A percentile compares a stretch with the other conserved stretches of the same genome.
Evolutionary conservation across 1,140 invertebrate genomes (phyloP).

Genomic region (Caerostris darwini): DNA sequence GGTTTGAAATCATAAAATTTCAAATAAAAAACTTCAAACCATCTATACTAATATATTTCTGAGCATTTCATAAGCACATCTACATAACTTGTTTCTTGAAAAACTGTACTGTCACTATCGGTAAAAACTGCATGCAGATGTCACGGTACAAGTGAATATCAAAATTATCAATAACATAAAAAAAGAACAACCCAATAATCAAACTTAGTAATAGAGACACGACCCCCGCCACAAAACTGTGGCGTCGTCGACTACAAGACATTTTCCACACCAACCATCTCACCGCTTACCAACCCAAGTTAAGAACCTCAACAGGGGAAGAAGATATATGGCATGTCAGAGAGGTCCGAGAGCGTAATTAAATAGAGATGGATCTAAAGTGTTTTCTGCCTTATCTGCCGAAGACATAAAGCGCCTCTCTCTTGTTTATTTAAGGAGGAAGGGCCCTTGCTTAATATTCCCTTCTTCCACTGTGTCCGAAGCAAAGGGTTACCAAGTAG

Average conservation of each 20-base stretch:
- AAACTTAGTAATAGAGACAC: too few species aligned
- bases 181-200: too few species aligned
- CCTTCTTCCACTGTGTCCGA: neutral
- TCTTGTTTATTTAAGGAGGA: conserved; percentile 61
- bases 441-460: conserved; percentile 49
- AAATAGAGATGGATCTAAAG: conserved; percentile 74
- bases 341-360: conserved; percentile 71
- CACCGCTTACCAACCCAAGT: conserved; percentile 54
- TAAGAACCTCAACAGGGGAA: conserved; percentile 42
- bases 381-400: conserved; percentile 72
- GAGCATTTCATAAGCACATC: too few species aligned
- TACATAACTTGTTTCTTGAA: too few species aligned
- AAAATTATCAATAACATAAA: too few species aligned
- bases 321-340: conserved; percentile 74
- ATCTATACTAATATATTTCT: too few species aligned
- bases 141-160: too few species aligned
- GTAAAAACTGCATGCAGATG: too few species aligned
- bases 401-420: conserved; percentile 58
- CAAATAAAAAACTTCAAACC: too few species aligned
- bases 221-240: neutral
- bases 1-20: too few species aligned
- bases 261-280: neutral
- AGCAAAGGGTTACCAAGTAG: conserved; percentile 16
- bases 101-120: too few species aligned
- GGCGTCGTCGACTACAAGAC: neutral